These are phyloP conservation scores for Cyprinodon tularosa DNA, from an alignment of 2,113 vertebrate species.

Conservation along the genomic window DNA sequence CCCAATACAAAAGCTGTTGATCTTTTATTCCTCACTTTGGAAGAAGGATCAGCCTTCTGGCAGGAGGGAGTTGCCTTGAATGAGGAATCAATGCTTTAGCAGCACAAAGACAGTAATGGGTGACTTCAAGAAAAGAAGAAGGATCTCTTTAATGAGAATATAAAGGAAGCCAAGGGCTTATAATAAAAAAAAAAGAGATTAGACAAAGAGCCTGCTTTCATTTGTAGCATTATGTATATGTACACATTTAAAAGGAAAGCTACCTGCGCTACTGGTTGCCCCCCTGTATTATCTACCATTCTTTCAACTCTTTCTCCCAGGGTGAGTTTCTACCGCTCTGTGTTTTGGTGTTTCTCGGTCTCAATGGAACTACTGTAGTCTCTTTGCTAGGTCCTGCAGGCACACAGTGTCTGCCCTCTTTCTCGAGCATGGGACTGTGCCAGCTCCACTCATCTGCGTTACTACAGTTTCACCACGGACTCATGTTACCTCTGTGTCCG, in stretches of 20 bases:
- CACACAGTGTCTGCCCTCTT: constrained; percentile 61
- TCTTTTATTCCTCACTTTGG: constrained; percentile 10
- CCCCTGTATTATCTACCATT: constrained; percentile 7
- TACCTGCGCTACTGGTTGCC: neutral
- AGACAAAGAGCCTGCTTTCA: neutral
- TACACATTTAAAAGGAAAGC: constrained; percentile 4
- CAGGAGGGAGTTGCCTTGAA: constrained; percentile 1
- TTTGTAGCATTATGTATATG: neutral
- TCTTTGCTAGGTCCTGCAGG: constrained; percentile 70
- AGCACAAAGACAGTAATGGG: neutral
- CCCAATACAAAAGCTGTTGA: neutral
- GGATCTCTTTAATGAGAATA: neutral
- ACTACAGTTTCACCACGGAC: constrained; percentile 58
- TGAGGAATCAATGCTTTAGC: constrained; percentile 7
- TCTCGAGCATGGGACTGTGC: constrained; percentile 43
- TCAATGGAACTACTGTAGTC: constrained; percentile 66
- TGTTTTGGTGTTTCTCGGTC: constrained; percentile 43
- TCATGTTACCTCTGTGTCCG: constrained; percentile 61
- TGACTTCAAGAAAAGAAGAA: neutral
- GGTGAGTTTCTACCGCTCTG: constrained; percentile 52
- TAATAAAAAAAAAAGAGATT: neutral
- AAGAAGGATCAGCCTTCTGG: constrained; percentile 7
- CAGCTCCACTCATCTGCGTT: constrained; percentile 18
- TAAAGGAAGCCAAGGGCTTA: neutral
- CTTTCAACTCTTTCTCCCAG: constrained; percentile 55